Conservation (phyloP, 1,140 invertebrate genomes). For the Oncopodura yosiiana region DNA sequence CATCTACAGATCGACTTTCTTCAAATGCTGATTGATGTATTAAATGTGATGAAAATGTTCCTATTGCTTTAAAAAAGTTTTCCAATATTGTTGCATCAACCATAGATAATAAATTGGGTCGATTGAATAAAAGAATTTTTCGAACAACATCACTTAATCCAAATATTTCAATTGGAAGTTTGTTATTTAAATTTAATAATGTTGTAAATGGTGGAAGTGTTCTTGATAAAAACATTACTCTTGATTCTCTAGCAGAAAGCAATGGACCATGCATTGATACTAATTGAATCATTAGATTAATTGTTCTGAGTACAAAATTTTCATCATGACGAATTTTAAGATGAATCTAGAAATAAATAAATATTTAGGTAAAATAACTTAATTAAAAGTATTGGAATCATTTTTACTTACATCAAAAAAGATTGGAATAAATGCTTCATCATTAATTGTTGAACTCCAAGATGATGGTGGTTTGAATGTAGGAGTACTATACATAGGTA, state of each 20-base stretch:
- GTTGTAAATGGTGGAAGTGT: conserved; percentile 26
- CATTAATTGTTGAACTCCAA: conserved; percentile 68
- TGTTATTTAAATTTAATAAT: conserved; percentile 26
- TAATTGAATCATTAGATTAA: conserved; percentile 71
- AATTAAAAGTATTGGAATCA: neutral
- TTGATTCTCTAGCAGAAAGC: conserved; percentile 48
- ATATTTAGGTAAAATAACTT: neutral
- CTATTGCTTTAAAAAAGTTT: conserved; percentile 41
- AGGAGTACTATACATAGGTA: conserved; percentile 24
- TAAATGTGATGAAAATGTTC: conserved; percentile 61
- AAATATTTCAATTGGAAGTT: conserved; percentile 44
- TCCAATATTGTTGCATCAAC: conserved; percentile 43
- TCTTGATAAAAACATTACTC: conserved; percentile 56
- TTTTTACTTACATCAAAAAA: conserved; percentile 58
- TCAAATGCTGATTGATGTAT: conserved; percentile 60
- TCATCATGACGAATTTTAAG: conserved; percentile 65
- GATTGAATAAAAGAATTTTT: conserved; percentile 55
- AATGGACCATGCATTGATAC: conserved; percentile 63
- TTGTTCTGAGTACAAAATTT: conserved; percentile 60
- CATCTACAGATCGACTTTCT: conserved; percentile 51
- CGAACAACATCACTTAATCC: conserved; percentile 57
- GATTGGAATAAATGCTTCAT: conserved; percentile 58
- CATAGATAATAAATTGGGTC: conserved; percentile 39
- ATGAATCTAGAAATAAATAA: conserved; percentile 50
- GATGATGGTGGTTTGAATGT: conserved; percentile 26